Percentiles rank a stretch among this genome's conserved stretches.
phyloP scores from a whole-genome alignment of 2,888 invertebrate species.

The Sympetrum striolatum region DNA sequence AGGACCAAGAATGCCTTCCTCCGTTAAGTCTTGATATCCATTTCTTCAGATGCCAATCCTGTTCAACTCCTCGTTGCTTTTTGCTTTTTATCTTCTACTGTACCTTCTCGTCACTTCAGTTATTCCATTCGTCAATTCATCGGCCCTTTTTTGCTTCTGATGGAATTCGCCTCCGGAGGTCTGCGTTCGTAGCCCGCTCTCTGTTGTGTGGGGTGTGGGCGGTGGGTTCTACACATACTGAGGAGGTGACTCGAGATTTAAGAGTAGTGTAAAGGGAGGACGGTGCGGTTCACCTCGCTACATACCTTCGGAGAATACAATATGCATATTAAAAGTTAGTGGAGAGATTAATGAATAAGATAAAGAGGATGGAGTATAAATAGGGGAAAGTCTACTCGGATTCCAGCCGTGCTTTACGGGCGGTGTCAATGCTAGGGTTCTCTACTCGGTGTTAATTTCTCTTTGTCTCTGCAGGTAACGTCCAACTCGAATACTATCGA shows the following conservation, averaged over 20 bases:
- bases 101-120: no score
- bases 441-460: no score
- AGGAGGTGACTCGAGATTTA: background rate
- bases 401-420: background rate
- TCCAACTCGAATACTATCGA: no score
- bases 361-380: background rate
- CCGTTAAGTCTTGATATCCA: no score
- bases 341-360: background rate
- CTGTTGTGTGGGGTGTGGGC: background rate
- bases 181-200: background rate
- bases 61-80: background rate
- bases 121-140: background rate
- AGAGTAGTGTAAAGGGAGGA: background rate
- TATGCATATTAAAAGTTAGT: background rate
- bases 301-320: background rate
- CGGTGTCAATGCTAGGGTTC: no score
- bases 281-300: background rate
- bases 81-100: background rate
- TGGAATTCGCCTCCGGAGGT: background rate
- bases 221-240: background rate
- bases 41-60: no score
- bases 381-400: background rate
- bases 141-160: background rate
- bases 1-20: no score
- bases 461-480: no score